Evolutionary conservation across 2,113 vertebrate genomes (phyloP), one percentile per base, ranked within the genome.

Genomic region (Macaca nemestrina): DNA sequence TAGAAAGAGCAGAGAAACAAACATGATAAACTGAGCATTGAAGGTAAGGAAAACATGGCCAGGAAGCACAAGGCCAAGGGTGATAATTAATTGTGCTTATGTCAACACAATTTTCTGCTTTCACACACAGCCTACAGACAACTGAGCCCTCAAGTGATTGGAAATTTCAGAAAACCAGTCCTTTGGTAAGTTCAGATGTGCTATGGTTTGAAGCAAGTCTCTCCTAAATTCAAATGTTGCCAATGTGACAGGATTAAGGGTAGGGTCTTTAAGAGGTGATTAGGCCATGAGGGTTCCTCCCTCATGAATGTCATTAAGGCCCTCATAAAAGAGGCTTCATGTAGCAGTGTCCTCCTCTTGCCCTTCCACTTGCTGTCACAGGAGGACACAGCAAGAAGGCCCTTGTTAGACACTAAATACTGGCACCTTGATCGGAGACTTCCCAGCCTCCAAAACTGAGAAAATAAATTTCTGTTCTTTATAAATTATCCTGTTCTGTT

Each of bases 141-240:
- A 72, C 35, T 61, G 78, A 73, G 57, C 25, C 78, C 78, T 83
- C 57, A 40, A 52, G 30, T 35, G 22, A 57, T 4, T 18, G 43
- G n/a, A 23, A 59, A 35, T 81, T 72, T 85, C 64, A 89, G 90
- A 95, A 95, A 97, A 72, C 30, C 10, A 61, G 55, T 81, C 12
- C 57, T 81, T 70, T 48, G n/a, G 20, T 59, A 70, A 91, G 40
- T 88, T 48, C 17, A 81, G 57, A 38, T 32, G 25, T 91, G 61
- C 45, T 81, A 9, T 43, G 40, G 40, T 88, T n/a, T 57, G 27
- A 43, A 79, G 17, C 10, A 8, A 16, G 32, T 20, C 3, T 61
- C 16, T 30, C 17, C 7, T 27, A 50, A 91, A 81, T 70, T 68
- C 35, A 50, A 38, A 18, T 55, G n/a, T 23, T 43, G 40, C 20